Percentiles rank a stretch among this genome's conserved stretches.
phyloP scores from a whole-genome alignment of 2,113 vertebrate species.

The Smithornis capensis region DNA sequence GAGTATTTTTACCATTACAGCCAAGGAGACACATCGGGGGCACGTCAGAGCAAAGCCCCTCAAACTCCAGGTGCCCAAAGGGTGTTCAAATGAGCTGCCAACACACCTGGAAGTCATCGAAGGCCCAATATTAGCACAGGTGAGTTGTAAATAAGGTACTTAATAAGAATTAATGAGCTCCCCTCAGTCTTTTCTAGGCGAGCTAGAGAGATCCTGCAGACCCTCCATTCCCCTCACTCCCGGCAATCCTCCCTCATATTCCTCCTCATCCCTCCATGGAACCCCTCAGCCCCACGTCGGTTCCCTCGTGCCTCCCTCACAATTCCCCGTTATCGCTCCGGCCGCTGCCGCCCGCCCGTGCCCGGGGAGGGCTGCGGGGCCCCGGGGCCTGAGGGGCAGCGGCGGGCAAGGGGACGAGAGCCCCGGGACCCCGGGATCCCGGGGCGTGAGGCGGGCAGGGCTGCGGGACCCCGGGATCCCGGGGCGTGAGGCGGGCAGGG shows the following conservation, averaged over 20 bases:
- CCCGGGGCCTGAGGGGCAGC: no score
- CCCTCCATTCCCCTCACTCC: neutral
- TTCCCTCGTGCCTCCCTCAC: accelerated
- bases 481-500: no score
- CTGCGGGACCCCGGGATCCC: no score
- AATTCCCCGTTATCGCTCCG: accelerated
- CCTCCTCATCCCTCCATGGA: neutral
- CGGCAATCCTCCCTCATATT: no score
- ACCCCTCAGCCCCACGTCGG: accelerated
- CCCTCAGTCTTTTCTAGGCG: accelerated
- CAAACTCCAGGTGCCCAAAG: accelerated
- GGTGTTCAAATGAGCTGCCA: neutral
- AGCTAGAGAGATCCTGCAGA: no score
- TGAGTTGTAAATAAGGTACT: neutral
- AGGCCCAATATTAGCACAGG: neutral
- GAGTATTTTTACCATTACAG: neutral
- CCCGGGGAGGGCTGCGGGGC: neutral
- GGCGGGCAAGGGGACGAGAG: accelerated
- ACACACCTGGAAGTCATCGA: neutral
- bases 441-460: neutral
- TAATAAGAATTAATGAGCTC: accelerated
- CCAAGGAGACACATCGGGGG: neutral
- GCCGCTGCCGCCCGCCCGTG: neutral
- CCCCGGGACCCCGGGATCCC: no score
- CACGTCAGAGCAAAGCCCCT: neutral